Evolutionary conservation across 2,888 invertebrate genomes (phyloP), one percentile per base, ranked within the genome.

Genomic region (Coenonympha arcania): DNA sequence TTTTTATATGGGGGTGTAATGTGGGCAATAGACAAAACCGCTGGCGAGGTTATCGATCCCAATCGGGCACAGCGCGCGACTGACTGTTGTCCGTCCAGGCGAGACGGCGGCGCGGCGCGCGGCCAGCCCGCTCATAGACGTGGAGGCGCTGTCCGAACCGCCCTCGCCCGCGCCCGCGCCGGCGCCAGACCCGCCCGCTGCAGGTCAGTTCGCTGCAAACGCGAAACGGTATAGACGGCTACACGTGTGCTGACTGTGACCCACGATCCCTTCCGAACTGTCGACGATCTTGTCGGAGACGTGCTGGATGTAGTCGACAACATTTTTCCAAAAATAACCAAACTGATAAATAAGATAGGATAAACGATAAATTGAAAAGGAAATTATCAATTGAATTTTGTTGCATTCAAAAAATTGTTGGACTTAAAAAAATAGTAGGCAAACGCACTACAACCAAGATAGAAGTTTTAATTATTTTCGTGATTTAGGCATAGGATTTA

Each of bases 71-170:
- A 56, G 62, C 55, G 62, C 58, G 57, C 60, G 58, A 60, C 60
- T 57, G 57, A 58, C 60, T 57, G 55, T 58, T 55, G 61, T 60
- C 65, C 71, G 66, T 80, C 59, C 81, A 90, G 90, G 90, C 90
- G 90, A 90, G 85, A 89, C 89, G 84, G 88, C 88, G 73, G 73
- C 87, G 82, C 76, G 87, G 76, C 79, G 88, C 81, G 76, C 86
- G 86, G 69, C 88, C 84, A 90, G 90, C 80, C 90, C 91, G 69
- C 87, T 90, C 79, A 89, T 90, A 71, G 90, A 90, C 80, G 90
- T 90, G 73, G 90, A 90, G 79, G 88, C 88, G 66, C 88, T 90
- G 62, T 89, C 89, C 60, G 89, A 89, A 71, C 87, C 88, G 68
- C 87, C 88, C 67, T 79, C 81, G 63, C 86, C 87, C 69, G 87